These are phyloP conservation scores for Spizaetus ornatus DNA, from an alignment of 2,113 vertebrate genomes.

Conservation along the genomic window DNA sequence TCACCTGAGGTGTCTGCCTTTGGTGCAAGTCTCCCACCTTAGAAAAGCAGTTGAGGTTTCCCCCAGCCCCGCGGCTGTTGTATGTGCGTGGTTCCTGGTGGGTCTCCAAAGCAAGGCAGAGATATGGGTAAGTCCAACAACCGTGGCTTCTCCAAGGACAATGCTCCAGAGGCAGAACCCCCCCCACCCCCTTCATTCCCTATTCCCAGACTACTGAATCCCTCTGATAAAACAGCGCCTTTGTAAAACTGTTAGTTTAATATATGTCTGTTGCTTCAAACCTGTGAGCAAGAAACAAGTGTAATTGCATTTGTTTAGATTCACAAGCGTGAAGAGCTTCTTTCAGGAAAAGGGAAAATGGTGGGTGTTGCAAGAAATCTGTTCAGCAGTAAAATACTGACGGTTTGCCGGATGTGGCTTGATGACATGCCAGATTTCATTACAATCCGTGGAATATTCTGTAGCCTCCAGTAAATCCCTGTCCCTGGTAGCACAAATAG, in stretches of 20 bases:
- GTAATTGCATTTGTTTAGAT: slow-evolving; percentile 21
- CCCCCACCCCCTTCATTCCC: neutral
- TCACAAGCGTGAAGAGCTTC: neutral
- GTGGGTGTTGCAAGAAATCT: slow-evolving; percentile 53
- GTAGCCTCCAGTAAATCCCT: slow-evolving; percentile 55
- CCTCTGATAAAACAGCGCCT: neutral
- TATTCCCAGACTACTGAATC: neutral
- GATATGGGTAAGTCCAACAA: neutral
- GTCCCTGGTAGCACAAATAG: slow-evolving; percentile 10
- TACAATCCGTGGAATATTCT: slow-evolving; percentile 9
- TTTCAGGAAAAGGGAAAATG: slow-evolving; percentile 39
- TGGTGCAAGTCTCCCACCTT: neutral
- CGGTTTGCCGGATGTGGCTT: slow-evolving; percentile 39
- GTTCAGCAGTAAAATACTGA: slow-evolving; percentile 52
- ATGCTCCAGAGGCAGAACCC: neutral
- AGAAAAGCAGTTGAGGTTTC: neutral
- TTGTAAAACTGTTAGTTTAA: neutral
- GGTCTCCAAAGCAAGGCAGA: neutral
- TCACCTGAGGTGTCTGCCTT: neutral
- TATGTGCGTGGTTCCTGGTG: neutral
- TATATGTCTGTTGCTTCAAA: slow-evolving; percentile 6
- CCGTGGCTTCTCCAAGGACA: neutral
- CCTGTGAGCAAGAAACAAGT: neutral
- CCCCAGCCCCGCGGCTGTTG: neutral
- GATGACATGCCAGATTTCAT: slow-evolving; percentile 56